Evolutionary conservation across 1,140 invertebrate species (phyloP).

Genomic region (Cylas formicarius): DNA sequence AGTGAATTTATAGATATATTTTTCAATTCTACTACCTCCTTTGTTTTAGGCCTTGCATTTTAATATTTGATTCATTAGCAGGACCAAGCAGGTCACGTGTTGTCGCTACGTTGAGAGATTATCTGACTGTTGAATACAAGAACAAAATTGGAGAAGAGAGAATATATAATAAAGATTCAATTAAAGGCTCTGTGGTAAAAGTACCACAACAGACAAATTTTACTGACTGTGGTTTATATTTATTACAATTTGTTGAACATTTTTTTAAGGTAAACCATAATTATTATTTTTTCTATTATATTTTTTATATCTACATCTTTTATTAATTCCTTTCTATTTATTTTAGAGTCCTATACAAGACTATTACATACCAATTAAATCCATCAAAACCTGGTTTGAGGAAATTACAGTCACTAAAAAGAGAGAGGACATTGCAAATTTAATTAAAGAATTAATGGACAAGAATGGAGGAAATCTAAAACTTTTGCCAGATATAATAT

Average conservation of each 20-base stretch:
- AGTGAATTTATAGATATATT: slow-evolving; percentile 4
- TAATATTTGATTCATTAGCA: slow-evolving; percentile 90
- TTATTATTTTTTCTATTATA: slow-evolving; percentile 7
- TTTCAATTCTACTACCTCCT: slow-evolving; percentile 5
- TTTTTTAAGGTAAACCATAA: slow-evolving; percentile 71
- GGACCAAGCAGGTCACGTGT: slow-evolving; percentile 72
- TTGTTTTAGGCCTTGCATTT: slow-evolving; percentile 71
- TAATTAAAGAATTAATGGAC: slow-evolving; percentile 64
- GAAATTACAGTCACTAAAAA: slow-evolving; percentile 69
- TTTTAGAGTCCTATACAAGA: slow-evolving; percentile 65
- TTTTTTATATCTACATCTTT: slow-evolving; percentile 2
- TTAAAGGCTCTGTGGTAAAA: slow-evolving; percentile 76
- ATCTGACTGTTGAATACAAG: slow-evolving; percentile 83
- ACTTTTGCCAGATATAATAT: slow-evolving; percentile 54
- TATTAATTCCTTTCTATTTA: slow-evolving; percentile 11
- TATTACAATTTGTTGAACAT: slow-evolving; percentile 92
- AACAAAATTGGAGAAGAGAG: slow-evolving; percentile 61
- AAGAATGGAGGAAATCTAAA: slow-evolving; percentile 51
- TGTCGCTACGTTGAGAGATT: slow-evolving; percentile 80
- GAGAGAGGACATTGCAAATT: slow-evolving; percentile 67
- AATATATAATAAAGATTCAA: slow-evolving; percentile 69
- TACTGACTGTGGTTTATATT: slow-evolving; percentile 92
- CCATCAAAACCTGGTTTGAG: slow-evolving; percentile 70
- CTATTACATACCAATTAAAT: slow-evolving; percentile 67
- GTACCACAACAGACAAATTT: slow-evolving; percentile 96